A percentile compares a stretch with the other conserved stretches of the same genome.
These are phyloP conservation scores for Syrista parreyssii DNA, from an alignment of 2,888 invertebrate genomes.

Conservation along the genomic window DNA sequence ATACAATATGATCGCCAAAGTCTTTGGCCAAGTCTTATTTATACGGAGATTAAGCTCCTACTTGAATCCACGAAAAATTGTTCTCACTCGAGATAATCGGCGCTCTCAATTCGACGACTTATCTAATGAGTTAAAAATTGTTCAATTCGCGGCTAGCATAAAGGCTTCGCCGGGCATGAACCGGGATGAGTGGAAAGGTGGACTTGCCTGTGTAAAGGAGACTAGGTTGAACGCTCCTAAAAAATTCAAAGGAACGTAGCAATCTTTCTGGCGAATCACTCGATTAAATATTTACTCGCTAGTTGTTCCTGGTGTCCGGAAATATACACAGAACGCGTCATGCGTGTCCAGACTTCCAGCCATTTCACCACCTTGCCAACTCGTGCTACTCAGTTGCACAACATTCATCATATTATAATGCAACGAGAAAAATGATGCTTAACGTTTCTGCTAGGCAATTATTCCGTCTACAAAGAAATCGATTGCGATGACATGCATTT, in stretches of 20 bases:
- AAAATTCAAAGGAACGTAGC: neutral
- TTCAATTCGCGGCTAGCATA: neutral
- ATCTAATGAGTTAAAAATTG: neutral
- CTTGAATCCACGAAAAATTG: neutral
- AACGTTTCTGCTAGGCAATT: too few species aligned
- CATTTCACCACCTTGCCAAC: neutral
- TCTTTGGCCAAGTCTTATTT: neutral
- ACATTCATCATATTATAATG: neutral
- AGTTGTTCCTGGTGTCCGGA: neutral
- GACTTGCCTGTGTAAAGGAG: neutral
- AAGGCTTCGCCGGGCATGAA: neutral
- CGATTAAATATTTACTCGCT: neutral
- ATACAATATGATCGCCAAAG: neutral
- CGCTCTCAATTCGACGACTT: neutral
- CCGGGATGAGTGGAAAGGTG: too few species aligned
- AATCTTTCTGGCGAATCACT: neutral
- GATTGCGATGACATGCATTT: too few species aligned
- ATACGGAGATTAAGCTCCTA: neutral
- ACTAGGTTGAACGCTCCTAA: neutral
- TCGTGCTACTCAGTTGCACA: neutral
- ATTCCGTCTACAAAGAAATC: too few species aligned
- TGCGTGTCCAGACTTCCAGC: neutral
- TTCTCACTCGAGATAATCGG: neutral
- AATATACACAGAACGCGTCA: neutral
- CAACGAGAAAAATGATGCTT: neutral